Base-by-base conservation (phyloP, 2,888 invertebrate species). In the Callyntrura sp. region DNA sequence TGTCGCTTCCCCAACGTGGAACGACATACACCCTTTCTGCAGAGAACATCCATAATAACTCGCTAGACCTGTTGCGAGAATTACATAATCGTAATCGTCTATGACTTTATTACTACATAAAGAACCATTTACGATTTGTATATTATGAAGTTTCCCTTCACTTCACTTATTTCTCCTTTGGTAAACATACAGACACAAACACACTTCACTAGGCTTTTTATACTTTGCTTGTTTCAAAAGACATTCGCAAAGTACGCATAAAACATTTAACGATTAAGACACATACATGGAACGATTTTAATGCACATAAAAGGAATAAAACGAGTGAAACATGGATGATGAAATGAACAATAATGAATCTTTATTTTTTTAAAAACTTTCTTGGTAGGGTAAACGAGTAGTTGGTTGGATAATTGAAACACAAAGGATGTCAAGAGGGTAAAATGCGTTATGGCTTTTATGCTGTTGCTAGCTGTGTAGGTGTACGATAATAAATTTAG, bases 1-100 rank as follows among this genome's bases (percentile, higher is more conserved):
- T 81, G 88, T 84, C 84, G 57, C 84, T 57, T 84, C 84, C 84
- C 84, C 51, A 84, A 88, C 55, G 43, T 70, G 55, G 83, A 48
- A 70, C 35, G 35, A 35, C 62, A 82, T 76, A 43, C 45, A 55
- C 76, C 55, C 43, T 76, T 70, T 87, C 35, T 78, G 65, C 57
- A 78, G 43, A 20, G 48, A 51, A 78, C 83, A 84, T 78, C 62
- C 28, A 73, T 86, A 65, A 35, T 88, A 73, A 76, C 25, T 73
- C 20, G 20, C 25, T n/a, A 84, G 79, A 88, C 88, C 88, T 88
- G 88, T 88, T 88, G 88, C 88, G 57, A 84, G 84, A 88, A 78
- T 84, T 73, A 60, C 76, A 76, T 82, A 48, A 79, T 73, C 68
- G 55, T 65, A 35, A 73, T 65, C 48, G 55, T 68, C 60, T 79